A percentile compares a stretch with the other conserved stretches of the same genome.
Conservation (phyloP, 2,797 vertebrate genomes). For the Ceryle rudis region DNA sequence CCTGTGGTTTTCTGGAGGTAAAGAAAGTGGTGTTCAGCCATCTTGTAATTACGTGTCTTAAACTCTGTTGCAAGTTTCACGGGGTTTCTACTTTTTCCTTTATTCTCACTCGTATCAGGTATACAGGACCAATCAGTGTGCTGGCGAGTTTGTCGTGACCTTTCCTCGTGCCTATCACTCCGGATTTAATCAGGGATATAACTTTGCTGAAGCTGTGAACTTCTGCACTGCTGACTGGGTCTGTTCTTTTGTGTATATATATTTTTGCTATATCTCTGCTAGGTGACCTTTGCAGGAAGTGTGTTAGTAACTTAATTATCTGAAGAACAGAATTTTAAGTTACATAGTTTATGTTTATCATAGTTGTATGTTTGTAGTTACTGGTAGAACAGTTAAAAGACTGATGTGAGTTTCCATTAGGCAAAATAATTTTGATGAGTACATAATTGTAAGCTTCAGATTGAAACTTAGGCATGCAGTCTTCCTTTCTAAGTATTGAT, state of each 20-base stretch:
- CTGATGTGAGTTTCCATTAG: not conserved
- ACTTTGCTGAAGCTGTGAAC: conserved; percentile 98
- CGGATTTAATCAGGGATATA: conserved; percentile 99
- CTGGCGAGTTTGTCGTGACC: conserved; percentile 98
- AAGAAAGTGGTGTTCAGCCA: not conserved
- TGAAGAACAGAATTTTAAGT: not conserved
- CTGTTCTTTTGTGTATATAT: conserved; percentile 62
- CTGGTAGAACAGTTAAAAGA: not conserved
- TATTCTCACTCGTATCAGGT: conserved; percentile 81
- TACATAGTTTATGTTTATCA: not conserved
- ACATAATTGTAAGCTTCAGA: not conserved
- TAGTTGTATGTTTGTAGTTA: not conserved
- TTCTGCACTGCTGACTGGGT: conserved; percentile 99
- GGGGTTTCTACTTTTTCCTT: not conserved
- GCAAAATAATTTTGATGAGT: not conserved
- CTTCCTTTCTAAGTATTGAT: not conserved
- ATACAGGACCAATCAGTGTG: conserved; percentile 98
- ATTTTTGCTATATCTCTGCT: conserved; percentile 37
- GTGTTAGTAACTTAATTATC: not conserved
- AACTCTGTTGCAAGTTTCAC: not conserved
- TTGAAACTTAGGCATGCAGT: not conserved
- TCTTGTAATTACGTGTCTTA: not conserved
- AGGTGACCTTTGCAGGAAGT: conserved; percentile 21
- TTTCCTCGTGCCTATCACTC: conserved; percentile 98
- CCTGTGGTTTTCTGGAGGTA: not conserved